Evolutionary conservation across 2,797 vertebrate species (phyloP).

Genomic region (Tapera naevia): DNA sequence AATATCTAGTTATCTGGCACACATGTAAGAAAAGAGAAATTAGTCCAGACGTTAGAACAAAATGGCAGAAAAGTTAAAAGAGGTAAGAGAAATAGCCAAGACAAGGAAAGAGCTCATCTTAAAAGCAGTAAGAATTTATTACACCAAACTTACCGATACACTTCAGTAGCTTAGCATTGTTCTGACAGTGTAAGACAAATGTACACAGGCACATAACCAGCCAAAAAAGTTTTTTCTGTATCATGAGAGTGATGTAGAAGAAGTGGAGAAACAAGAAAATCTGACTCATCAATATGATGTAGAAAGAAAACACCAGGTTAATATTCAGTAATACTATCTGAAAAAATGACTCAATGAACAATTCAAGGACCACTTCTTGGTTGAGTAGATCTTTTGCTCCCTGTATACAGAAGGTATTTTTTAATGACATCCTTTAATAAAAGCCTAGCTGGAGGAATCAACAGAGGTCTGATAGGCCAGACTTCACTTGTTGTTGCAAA

Average conservation of each 20-base stretch:
- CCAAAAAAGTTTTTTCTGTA: neutral
- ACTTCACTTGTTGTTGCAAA: neutral
- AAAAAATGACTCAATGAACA: neutral
- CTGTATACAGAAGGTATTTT: neutral
- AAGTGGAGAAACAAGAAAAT: conserved; percentile 5
- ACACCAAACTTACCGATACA: neutral
- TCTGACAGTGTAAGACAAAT: neutral
- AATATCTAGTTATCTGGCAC: neutral
- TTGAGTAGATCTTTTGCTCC: neutral
- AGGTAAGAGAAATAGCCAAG: neutral
- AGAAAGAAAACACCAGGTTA: neutral
- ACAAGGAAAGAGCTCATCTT: neutral
- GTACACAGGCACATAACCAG: neutral
- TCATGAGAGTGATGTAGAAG: neutral
- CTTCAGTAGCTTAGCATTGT: neutral
- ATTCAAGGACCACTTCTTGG: neutral
- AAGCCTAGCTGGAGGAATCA: neutral
- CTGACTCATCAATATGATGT: neutral
- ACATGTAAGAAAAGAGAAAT: neutral
- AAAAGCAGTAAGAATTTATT: neutral
- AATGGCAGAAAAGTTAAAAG: neutral
- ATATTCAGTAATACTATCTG: neutral
- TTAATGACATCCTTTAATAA: neutral
- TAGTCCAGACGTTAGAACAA: neutral
- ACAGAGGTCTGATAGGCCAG: neutral